phyloP scores from a whole-genome alignment of 2,797 vertebrate species.

The Rallus crepitans region DNA sequence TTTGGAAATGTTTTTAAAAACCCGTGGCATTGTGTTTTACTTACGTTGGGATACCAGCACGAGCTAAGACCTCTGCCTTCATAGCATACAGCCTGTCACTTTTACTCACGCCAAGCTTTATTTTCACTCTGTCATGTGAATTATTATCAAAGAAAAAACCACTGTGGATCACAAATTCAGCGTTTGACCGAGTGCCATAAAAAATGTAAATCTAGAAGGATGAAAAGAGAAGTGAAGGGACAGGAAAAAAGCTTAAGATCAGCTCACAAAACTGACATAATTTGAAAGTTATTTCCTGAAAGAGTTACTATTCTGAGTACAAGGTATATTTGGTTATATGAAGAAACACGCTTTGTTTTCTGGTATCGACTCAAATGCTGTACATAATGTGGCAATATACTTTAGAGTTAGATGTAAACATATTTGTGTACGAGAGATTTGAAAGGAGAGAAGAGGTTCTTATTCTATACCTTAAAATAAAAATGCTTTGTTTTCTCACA shows the following conservation, averaged over 20 bases:
- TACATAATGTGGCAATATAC: background rate
- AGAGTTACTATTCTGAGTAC: conserved; percentile 28
- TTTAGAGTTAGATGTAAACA: background rate
- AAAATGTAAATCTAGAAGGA: conserved; percentile 96
- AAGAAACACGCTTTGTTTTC: conserved; percentile 22
- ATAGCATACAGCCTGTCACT: conserved; percentile 97
- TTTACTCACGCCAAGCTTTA: conserved; percentile 98
- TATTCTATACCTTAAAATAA: background rate
- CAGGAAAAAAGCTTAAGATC: conserved; percentile 73
- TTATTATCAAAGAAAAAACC: conserved; percentile 99
- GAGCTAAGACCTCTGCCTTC: conserved; percentile 98
- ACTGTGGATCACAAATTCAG: conserved; percentile 98
- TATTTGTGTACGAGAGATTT: background rate
- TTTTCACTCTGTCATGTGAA: conserved; percentile 97
- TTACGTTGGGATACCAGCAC: conserved; percentile 96
- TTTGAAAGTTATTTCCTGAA: conserved; percentile 57
- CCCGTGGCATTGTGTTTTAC: conserved; percentile 70
- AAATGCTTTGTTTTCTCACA: background rate
- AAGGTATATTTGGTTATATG: conserved; percentile 18
- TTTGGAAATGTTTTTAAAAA: conserved; percentile 10
- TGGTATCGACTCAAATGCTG: background rate
- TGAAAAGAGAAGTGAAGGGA: conserved; percentile 76
- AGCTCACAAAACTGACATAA: conserved; percentile 65
- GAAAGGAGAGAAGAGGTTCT: background rate
- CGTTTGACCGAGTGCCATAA: conserved; percentile 97